Evolutionary conservation across 2,113 vertebrate genomes (phyloP).

Genomic region (Sylvietta virens): DNA sequence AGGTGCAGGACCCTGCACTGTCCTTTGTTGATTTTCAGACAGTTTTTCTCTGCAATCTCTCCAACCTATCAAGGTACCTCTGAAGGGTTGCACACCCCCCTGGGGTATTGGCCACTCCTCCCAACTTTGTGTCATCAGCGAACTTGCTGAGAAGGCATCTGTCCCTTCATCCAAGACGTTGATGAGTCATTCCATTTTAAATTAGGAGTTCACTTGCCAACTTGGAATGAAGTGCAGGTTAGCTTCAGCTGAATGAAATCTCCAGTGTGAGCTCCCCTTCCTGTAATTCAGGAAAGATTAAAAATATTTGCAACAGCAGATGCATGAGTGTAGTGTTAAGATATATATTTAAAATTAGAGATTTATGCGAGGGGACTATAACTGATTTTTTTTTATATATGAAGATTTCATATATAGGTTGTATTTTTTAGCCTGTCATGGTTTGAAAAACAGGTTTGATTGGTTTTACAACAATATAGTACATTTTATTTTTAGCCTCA

Average conservation of each 20-base stretch:
- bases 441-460: neutral
- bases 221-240: neutral
- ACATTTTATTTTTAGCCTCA: neutral
- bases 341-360: neutral
- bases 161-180: neutral
- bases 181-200: neutral
- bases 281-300: neutral
- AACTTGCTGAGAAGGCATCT: neutral
- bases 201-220: neutral
- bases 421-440: neutral
- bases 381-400: neutral
- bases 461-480: neutral
- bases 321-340: neutral
- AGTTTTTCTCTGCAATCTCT: neutral
- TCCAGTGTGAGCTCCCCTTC: neutral
- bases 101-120: neutral
- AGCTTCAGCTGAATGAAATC: neutral
- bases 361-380: neutral
- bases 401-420: fast-evolving
- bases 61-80: neutral
- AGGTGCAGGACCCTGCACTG: neutral
- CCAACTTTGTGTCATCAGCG: neutral
- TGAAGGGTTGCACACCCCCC: neutral
- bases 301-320: neutral
- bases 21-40: neutral